A percentile compares a stretch with the other conserved stretches of the same genome.
These are phyloP conservation scores for Platycheirus albimanus DNA, from an alignment of 2,888 invertebrate species.

Conservation along the genomic window DNA sequence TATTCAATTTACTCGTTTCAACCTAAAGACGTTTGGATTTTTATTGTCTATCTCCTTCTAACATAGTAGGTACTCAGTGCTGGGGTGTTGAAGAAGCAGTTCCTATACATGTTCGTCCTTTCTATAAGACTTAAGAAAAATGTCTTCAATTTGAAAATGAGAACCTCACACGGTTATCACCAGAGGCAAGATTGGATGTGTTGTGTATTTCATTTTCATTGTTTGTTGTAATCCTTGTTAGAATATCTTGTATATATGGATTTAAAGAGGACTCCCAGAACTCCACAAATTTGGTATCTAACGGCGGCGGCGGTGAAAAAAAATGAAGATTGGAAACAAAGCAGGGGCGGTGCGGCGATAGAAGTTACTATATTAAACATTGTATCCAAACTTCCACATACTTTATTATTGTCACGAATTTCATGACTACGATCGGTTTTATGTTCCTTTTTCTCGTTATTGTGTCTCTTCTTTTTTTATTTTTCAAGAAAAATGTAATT, in stretches of 20 bases:
- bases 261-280: not conserved
- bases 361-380: constrained; percentile 20
- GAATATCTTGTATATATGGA: constrained; percentile 33
- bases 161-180: constrained; percentile 64
- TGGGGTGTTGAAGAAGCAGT: not conserved
- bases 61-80: not conserved
- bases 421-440: constrained; percentile 71
- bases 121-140: constrained; percentile 57
- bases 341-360: not conserved
- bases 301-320: too few species aligned
- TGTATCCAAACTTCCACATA: constrained; percentile 53
- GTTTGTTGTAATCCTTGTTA: constrained; percentile 48
- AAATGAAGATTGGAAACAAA: not conserved
- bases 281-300: not conserved
- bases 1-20: constrained; percentile 69
- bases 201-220: constrained; percentile 31
- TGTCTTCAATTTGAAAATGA: constrained; percentile 72
- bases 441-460: constrained; percentile 39
- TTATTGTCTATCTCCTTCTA: constrained; percentile 8
- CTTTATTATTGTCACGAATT: constrained; percentile 72
- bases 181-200: constrained; percentile 14
- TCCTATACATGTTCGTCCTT: constrained; percentile 27
- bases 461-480: not conserved
- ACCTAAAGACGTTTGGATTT: constrained; percentile 48
- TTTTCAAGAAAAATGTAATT: constrained; percentile 52